phyloP scores from a whole-genome alignment of 2,797 vertebrate genomes.

The Luscinia luscinia region DNA sequence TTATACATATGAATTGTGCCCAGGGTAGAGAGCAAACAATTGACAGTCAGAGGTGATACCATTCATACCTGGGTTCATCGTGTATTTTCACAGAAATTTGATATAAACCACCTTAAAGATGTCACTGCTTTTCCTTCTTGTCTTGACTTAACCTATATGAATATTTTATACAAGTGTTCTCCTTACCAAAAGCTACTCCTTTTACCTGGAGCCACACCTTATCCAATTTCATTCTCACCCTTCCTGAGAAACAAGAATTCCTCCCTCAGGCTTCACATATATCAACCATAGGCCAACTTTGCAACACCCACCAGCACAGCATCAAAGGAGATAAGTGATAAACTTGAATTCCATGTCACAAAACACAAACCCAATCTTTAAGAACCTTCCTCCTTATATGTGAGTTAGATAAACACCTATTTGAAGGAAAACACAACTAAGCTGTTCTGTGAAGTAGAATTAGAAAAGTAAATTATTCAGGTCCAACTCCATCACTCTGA shows the following conservation, averaged over 20 bases:
- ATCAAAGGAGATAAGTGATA: constrained; percentile 16
- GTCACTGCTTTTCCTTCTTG: not conserved
- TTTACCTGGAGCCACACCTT: not conserved
- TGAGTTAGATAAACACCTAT: not conserved
- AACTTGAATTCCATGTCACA: not conserved
- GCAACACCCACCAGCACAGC: not conserved
- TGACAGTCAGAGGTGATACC: not conserved
- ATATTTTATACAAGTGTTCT: not conserved
- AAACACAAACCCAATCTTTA: not conserved
- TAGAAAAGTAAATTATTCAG: not conserved
- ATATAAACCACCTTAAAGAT: not conserved
- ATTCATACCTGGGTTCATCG: not conserved
- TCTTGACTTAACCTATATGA: not conserved
- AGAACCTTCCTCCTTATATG: not conserved
- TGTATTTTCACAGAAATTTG: not conserved
- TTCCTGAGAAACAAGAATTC: constrained; percentile 35
- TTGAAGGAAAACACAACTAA: not conserved
- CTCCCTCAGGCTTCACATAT: not conserved
- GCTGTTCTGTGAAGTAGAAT: not conserved
- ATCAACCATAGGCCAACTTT: not conserved
- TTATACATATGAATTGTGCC: not conserved
- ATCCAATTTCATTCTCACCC: not conserved
- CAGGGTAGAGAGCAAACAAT: not conserved
- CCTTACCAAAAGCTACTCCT: not conserved
- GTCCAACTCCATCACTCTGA: not conserved